These are phyloP conservation scores for Platycheirus albimanus DNA, from an alignment of 2,888 invertebrate genomes.

Conservation along the genomic window DNA sequence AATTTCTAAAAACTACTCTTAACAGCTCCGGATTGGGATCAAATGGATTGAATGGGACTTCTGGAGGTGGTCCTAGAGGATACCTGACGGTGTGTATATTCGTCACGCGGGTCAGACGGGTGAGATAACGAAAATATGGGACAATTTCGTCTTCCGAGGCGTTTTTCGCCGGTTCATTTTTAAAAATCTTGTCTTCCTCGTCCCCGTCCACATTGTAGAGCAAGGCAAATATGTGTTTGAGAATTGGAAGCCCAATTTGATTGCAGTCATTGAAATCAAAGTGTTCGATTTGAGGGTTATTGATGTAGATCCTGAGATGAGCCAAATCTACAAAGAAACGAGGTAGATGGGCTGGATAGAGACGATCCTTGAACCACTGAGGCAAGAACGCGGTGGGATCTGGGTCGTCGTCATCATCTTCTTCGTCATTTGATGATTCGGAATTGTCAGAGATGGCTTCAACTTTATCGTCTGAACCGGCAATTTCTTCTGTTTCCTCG, in stretches of 20 bases:
- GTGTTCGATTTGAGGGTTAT: conserved; percentile 89
- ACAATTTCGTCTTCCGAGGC: conserved; percentile 59
- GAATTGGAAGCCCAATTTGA: conserved; percentile 85
- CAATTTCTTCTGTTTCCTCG: conserved; percentile 41
- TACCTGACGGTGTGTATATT: conserved; percentile 79
- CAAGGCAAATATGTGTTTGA: conserved; percentile 85
- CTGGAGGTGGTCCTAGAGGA: conserved; percentile 74
- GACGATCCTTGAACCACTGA: conserved; percentile 87
- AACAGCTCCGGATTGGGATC: conserved; percentile 77
- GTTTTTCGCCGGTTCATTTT: conserved; percentile 54
- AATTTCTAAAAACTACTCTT: conserved; percentile 76
- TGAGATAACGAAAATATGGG: conserved; percentile 79
- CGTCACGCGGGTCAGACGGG: conserved; percentile 79
- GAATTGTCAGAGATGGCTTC: conserved; percentile 17
- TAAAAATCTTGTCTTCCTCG: conserved; percentile 61
- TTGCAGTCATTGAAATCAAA: conserved; percentile 85
- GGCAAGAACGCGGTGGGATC: conserved; percentile 81
- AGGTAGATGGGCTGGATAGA: conserved; percentile 86
- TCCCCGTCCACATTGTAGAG: conserved; percentile 78
- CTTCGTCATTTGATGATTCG: conserved; percentile 27
- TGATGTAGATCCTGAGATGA: conserved; percentile 86
- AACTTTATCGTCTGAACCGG: background rate
- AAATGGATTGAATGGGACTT: conserved; percentile 76
- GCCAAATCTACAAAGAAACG: conserved; percentile 88
- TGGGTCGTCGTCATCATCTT: conserved; percentile 36